phyloP scores from a whole-genome alignment of 2,888 invertebrate genomes.

The Cerastis leucographa region DNA sequence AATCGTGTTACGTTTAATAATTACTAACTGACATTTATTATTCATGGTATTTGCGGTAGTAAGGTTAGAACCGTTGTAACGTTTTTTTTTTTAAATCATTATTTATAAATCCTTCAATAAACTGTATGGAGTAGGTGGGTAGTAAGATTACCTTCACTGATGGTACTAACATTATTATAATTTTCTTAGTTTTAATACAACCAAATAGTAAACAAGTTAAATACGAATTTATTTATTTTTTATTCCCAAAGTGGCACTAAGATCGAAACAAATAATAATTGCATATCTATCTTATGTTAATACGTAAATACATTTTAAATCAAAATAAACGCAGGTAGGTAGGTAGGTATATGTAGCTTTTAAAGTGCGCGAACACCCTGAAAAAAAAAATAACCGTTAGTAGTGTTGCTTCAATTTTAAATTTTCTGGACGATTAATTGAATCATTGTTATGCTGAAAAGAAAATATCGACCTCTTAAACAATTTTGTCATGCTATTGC shows the following conservation, averaged over 20 bases:
- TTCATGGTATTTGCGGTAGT: not conserved
- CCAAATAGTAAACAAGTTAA: slow-evolving; percentile 38
- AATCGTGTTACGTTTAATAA: not conserved
- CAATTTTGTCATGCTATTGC: slow-evolving; percentile 48
- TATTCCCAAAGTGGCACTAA: slow-evolving; percentile 77
- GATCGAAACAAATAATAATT: slow-evolving; percentile 69
- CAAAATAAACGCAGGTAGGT: slow-evolving; percentile 63
- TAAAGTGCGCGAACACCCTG: slow-evolving; percentile 85
- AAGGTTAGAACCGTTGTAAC: not conserved
- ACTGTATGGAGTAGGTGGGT: slow-evolving; percentile 39
- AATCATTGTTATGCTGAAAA: slow-evolving; percentile 25
- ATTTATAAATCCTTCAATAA: not conserved
- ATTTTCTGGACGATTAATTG: slow-evolving; percentile 2
- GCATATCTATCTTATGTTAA: slow-evolving; percentile 63
- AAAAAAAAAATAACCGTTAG: slow-evolving; percentile 66
- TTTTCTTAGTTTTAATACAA: not conserved
- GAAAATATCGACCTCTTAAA: slow-evolving; percentile 22
- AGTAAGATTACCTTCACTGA: not conserved
- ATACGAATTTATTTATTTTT: slow-evolving; percentile 49
- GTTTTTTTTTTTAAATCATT: not conserved
- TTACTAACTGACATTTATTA: not conserved
- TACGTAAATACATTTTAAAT: slow-evolving; percentile 61
- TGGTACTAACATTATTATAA: not conserved
- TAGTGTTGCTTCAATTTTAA: not conserved
- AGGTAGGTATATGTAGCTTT: slow-evolving; percentile 66